Evolutionary conservation across 2,888 invertebrate genomes (phyloP), one percentile per base, ranked within the genome.

Genomic region (Thereva nobilitata): DNA sequence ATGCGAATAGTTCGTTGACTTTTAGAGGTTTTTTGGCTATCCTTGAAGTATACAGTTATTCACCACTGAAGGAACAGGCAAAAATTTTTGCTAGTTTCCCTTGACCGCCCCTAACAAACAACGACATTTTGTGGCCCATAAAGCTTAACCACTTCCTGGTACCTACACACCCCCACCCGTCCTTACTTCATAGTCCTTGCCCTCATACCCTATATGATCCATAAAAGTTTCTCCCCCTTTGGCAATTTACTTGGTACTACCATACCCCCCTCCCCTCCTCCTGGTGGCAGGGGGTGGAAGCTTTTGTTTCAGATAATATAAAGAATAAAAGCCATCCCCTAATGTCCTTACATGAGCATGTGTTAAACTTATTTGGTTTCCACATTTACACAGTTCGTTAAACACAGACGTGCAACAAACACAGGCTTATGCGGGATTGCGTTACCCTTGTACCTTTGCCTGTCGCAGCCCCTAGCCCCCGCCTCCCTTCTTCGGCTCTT

Each of bases 341-440:
- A 59, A 45, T 40, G 38, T 41, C 55, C 41, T 40, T 59, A 9
- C 12, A 53, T 7, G 12, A 57, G 57, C 47, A 59, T 59, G 57
- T 59, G 57, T 59, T 59, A 47, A 38, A 59, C 47, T 59, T 59
- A 59, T 59, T 47, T 45, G 57, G 57, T 59, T 59, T 59, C 57
- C 57, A 59, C 47, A 59, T 59, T 59, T 47, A 38, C 47, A 47
- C 57, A 59, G 57, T 59, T 59, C 57, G 57, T 59, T 59, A 59
- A 59, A 59, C 57, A 59, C 57, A 59, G 57, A 59, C 57, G 47
- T 47, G 45, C 47, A 47, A n/a, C n/a, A 35, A 23, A 23, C 23
- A 23, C 23, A 23, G 23, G 23, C 23, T 23, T 23, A 23, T 23
- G 23, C 23, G 23, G 23, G 23, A 23, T 23, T 23, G 23, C 23